These are phyloP conservation scores for Pimephales promelas DNA, from an alignment of 2,113 vertebrate species.

Conservation along the genomic window DNA sequence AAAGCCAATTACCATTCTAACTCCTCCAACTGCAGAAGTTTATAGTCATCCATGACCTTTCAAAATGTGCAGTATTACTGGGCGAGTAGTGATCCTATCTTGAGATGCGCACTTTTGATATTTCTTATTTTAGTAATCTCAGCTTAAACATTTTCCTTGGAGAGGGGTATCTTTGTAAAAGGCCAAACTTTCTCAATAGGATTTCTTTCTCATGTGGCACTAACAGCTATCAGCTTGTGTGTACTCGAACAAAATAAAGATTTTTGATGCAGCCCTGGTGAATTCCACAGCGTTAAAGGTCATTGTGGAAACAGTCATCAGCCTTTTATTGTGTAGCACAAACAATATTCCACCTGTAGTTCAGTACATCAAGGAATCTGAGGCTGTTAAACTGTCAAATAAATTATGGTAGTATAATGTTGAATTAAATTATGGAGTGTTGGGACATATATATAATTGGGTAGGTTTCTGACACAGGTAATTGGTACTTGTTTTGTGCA, in stretches of 20 bases:
- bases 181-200: conserved; percentile 15
- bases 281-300: neutral
- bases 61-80: neutral
- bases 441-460: neutral
- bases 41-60: conserved; percentile 26
- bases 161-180: conserved; percentile 19
- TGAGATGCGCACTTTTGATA: conserved; percentile 8
- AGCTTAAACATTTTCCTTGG: conserved; percentile 11
- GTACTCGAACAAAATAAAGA: neutral
- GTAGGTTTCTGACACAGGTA: neutral
- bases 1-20: neutral
- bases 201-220: neutral
- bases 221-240: neutral
- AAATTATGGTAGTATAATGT: neutral
- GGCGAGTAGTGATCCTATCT: conserved; percentile 1
- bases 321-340: conserved; percentile 11
- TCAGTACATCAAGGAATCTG: neutral
- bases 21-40: neutral
- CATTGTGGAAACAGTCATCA: conserved; percentile 27
- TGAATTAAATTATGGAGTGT: neutral
- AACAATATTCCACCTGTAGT: conserved; percentile 11
- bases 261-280: conserved; percentile 10
- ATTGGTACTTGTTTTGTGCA: neutral
- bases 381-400: conserved; percentile 13
- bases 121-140: conserved; percentile 17